Percentiles rank a stretch among this genome's conserved stretches.
These are phyloP conservation scores for Dicaeum eximium DNA, from an alignment of 2,113 vertebrate species.

Conservation along the genomic window DNA sequence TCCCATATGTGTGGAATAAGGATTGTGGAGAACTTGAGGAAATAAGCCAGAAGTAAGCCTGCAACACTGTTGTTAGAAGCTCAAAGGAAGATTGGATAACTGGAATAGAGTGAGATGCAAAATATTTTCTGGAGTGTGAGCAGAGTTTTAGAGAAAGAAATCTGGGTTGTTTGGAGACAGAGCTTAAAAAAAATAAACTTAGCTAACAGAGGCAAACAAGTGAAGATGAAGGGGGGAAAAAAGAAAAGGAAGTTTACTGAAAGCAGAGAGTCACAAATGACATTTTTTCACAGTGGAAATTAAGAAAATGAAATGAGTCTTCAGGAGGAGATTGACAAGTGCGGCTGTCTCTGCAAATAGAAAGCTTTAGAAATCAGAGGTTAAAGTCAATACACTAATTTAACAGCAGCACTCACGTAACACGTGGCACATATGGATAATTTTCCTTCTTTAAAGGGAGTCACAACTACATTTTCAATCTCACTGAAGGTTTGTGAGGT, in stretches of 20 bases:
- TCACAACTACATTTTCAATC: neutral
- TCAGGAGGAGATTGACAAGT: conserved; percentile 20
- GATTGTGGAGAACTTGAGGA: neutral
- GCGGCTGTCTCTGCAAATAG: neutral
- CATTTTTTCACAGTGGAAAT: conserved; percentile 25
- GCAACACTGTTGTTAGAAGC: neutral
- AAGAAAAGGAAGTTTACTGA: neutral
- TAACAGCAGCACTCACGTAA: neutral
- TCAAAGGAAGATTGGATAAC: neutral
- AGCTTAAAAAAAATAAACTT: neutral
- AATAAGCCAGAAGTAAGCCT: neutral
- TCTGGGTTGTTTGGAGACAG: neutral
- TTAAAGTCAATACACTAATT: neutral
- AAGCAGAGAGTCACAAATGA: conserved; percentile 2
- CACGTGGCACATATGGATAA: neutral
- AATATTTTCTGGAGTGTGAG: neutral
- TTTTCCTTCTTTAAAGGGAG: neutral
- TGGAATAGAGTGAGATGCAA: neutral
- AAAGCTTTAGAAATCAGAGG: neutral
- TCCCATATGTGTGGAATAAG: neutral
- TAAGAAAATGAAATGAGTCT: conserved; percentile 39
- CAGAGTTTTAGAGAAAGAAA: neutral
- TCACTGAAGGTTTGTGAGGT: neutral
- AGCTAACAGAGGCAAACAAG: neutral
- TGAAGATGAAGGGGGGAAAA: neutral